Evolutionary conservation across 2,113 vertebrate genomes (phyloP), one percentile per base, ranked within the genome.

Genomic region (Sceloporus tristichus): DNA sequence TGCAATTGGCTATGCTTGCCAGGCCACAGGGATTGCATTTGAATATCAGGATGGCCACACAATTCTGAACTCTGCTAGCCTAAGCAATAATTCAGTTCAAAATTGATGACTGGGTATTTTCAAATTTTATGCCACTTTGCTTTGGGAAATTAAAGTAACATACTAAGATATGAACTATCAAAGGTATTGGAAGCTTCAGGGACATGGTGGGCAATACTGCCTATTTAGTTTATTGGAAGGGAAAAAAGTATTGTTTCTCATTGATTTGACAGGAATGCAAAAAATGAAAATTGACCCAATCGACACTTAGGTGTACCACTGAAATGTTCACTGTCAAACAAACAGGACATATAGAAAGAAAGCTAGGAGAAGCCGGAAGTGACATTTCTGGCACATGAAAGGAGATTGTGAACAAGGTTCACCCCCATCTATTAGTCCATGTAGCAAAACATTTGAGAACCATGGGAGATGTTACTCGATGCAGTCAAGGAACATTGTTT

Each of bases 31-130:
- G 11, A 59, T 59, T 59, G 14, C 9, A 59, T 59, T 59, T 59
- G 3, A 59, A 59, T 9, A 59, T 59, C 56, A 11, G 10, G 56
- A 59, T 13, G 56, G 56, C 56, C 56, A 59, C 14, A 59, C 56
- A 59, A 59, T 59, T 59, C 56, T 59, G 10, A 59, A 59, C 56
- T 2, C 56, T 13, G 56, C 10, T 10, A 13, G 56, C 40, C 84
- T 19, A 87, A 85, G 87, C 21, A 68, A 21, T 14, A 11, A 92
- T 56, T 85, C 79, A 88, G 77, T 23, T 82, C 19, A 62, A 73
- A 93, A 68, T 0, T 0, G 75, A 53, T 84, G 84, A 82, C 82
- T 70, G 59, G 78, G 21, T 71, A 25, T 40, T 92, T 78, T 65
- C 27, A 86, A 42, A 59, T 79, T 1, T 87, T 75, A 68, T 38